A percentile compares a stretch with the other conserved stretches of the same genome.
phyloP scores from a whole-genome alignment of 1,140 invertebrate species.

The Macrostomum lignano region DNA sequence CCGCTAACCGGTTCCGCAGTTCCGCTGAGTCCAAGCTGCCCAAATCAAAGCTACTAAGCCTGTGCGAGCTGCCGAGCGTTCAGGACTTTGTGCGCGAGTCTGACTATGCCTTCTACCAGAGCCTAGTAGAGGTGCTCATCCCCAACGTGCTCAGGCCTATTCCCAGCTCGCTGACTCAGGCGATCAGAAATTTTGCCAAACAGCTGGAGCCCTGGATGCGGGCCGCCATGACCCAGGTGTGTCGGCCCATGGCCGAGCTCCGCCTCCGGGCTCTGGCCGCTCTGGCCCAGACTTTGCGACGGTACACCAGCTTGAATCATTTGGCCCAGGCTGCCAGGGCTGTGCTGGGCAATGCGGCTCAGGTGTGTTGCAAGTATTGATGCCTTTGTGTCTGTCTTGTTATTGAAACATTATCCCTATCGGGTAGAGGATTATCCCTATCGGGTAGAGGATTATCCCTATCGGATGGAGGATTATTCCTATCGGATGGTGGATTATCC shows the following conservation, averaged over 20 bases:
- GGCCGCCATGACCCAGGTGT: background rate
- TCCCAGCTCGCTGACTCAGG: conserved; percentile 55
- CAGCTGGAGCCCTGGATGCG: conserved; percentile 36
- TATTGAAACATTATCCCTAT: too few species aligned
- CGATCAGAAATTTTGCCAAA: conserved; percentile 69
- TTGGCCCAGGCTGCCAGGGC: conserved; percentile 75
- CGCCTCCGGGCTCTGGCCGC: conserved; percentile 48
- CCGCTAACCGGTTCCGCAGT: too few species aligned
- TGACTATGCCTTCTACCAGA: conserved; percentile 78
- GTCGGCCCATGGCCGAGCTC: conserved; percentile 7
- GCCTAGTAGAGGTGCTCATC: conserved; percentile 70
- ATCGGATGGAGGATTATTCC: too few species aligned
- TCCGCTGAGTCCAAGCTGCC: too few species aligned
- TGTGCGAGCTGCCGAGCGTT: conserved; percentile 23
- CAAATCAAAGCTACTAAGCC: too few species aligned
- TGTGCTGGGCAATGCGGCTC: conserved; percentile 69
- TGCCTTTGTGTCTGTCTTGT: too few species aligned
- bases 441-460: too few species aligned
- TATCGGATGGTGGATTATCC: too few species aligned
- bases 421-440: too few species aligned
- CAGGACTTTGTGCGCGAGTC: conserved; percentile 44
- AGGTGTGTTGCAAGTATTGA: too few species aligned
- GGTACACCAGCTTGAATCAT: conserved; percentile 94
- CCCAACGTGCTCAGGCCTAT: conserved; percentile 63
- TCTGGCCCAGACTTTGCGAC: conserved; percentile 64